Evolutionary conservation across 2,888 invertebrate genomes (phyloP).

Genomic region (Mongoloraphidia duomilia): DNA sequence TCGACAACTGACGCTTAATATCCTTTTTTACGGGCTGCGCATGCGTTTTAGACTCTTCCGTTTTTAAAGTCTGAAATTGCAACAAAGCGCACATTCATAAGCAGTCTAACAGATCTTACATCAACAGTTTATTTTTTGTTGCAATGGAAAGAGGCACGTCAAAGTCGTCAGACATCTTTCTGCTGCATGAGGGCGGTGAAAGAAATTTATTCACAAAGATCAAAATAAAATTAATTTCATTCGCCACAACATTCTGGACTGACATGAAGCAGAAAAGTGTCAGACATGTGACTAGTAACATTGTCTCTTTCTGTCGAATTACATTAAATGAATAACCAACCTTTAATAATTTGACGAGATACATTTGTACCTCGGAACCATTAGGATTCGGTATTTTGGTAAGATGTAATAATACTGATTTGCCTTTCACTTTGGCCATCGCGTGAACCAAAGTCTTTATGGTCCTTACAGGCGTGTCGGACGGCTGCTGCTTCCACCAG

Average conservation of each 20-base stretch:
- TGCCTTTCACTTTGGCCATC: conserved; percentile 77
- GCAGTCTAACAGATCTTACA: too few relatives aligned
- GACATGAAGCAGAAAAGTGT: too few relatives aligned
- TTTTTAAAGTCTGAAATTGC: conserved; percentile 30
- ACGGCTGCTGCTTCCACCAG: conserved; percentile 73
- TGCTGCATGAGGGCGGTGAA: too few relatives aligned
- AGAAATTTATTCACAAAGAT: too few relatives aligned
- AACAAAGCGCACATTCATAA: neutral
- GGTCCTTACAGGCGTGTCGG: conserved; percentile 80
- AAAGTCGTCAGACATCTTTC: too few relatives aligned
- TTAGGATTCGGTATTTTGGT: conserved; percentile 62
- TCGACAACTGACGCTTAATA: conserved; percentile 39
- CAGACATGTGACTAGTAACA: too few relatives aligned
- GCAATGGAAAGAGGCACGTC: too few relatives aligned
- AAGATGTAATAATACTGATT: conserved; percentile 63
- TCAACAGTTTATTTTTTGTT: too few relatives aligned
- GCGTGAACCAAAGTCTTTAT: conserved; percentile 89
- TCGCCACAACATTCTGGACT: too few relatives aligned
- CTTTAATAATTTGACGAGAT: conserved; percentile 69
- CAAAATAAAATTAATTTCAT: too few relatives aligned
- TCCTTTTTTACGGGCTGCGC: conserved; percentile 25
- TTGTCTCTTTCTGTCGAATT: too few relatives aligned
- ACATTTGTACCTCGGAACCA: conserved; percentile 75
- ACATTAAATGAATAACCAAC: conserved; percentile 26
- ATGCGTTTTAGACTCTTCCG: conserved; percentile 30